Conservation (phyloP, 2,797 vertebrate genomes). For the Rhinella marina region DNA sequence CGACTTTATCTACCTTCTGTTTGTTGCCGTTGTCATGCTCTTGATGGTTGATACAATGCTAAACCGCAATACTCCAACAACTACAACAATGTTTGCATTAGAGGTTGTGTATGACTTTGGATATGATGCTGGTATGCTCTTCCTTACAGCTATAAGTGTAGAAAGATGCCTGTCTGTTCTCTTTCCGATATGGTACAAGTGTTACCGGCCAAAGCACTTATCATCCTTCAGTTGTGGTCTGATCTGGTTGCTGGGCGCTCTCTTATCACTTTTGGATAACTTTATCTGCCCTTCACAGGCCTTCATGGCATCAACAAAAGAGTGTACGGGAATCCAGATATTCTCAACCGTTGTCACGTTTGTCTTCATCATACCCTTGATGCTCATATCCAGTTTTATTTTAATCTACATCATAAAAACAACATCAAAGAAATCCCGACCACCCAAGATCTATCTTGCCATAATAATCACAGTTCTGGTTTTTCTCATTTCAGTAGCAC, state of each 20-base stretch:
- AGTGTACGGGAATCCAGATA: neutral
- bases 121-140: conserved; percentile 42
- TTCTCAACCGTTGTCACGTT: conserved; percentile 54
- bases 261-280: conserved; percentile 26
- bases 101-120: conserved; percentile 57
- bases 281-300: neutral
- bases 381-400: conserved; percentile 61
- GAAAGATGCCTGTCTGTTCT: conserved; percentile 62
- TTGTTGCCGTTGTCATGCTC: conserved; percentile 25
- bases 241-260: conserved; percentile 57
- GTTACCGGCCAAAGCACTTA: conserved; percentile 48
- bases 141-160: conserved; percentile 65
- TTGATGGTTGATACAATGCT: conserved; percentile 40
- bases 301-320: neutral
- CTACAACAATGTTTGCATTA: neutral
- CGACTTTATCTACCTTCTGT: conserved; percentile 62
- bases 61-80: neutral
- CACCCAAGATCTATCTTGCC: conserved; percentile 20
- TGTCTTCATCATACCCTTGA: conserved; percentile 62
- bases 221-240: conserved; percentile 44
- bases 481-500: conserved; percentile 65
- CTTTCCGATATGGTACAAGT: conserved; percentile 63
- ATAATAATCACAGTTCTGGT: conserved; percentile 64
- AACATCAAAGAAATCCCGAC: conserved; percentile 39
- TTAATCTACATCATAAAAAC: conserved; percentile 68